phyloP scores from a whole-genome alignment of 1,140 invertebrate genomes.

The Argopecten irradians region DNA sequence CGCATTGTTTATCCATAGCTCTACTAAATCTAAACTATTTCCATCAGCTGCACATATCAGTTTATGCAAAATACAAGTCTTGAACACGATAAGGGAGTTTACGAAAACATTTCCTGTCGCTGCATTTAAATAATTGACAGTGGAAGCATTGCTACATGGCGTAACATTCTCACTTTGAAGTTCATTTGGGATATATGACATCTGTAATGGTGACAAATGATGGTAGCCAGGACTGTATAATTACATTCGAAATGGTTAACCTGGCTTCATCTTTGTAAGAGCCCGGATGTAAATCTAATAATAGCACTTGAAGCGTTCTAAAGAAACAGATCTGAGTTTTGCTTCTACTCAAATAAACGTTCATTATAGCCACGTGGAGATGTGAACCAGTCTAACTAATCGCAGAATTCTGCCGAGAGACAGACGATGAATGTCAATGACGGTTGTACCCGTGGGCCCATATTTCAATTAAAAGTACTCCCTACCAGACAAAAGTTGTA shows the following conservation, averaged over 20 bases:
- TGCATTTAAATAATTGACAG: slow-evolving; percentile 23
- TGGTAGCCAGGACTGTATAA: background rate
- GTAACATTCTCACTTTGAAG: slow-evolving; percentile 8
- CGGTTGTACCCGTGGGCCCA: background rate
- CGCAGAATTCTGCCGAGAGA: background rate
- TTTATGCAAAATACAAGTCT: background rate
- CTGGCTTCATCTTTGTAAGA: slow-evolving; percentile 5
- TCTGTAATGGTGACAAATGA: background rate
- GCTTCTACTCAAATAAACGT: slow-evolving; percentile 5
- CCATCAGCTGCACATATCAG: background rate
- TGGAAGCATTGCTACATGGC: background rate
- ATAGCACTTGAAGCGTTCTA: background rate
- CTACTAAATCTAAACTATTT: background rate
- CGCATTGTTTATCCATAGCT: background rate
- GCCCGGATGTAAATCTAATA: slow-evolving; percentile 22
- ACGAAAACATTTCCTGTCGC: background rate
- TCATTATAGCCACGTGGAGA: background rate
- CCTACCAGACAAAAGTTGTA: background rate
- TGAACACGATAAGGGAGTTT: background rate
- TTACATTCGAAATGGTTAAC: slow-evolving; percentile 2
- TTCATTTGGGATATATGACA: slow-evolving; percentile 11
- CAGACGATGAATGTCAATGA: slow-evolving; percentile 9
- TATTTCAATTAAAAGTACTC: background rate
- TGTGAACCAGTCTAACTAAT: background rate
- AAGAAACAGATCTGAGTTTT: background rate